Conservation (phyloP, 2,888 invertebrate species). For the Trachelus stipa region DNA sequence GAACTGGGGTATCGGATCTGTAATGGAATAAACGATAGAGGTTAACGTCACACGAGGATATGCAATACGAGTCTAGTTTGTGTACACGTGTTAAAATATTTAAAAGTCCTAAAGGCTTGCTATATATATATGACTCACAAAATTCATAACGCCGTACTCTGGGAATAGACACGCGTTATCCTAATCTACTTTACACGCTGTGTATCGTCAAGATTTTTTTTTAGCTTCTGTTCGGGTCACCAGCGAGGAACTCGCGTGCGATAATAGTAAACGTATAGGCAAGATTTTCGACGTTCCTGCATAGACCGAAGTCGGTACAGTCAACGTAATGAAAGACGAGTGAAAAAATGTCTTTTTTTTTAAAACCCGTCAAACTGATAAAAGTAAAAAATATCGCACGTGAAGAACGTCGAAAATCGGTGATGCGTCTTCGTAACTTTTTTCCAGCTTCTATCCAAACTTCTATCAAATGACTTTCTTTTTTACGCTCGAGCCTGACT, state of each 20-base stretch:
- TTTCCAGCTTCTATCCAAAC: background rate
- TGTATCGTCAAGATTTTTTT: constrained; percentile 23
- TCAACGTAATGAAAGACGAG: background rate
- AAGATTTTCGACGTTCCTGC: background rate
- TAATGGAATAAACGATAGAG: background rate
- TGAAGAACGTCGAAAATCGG: background rate
- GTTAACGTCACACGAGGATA: background rate
- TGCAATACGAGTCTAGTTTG: background rate
- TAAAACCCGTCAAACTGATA: background rate
- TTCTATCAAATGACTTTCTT: background rate
- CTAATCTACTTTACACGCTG: constrained; percentile 36
- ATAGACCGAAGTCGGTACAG: background rate
- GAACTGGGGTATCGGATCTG: background rate
- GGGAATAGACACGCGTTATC: constrained; percentile 27
- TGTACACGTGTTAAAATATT: background rate
- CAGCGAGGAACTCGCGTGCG: background rate
- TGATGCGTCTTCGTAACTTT: background rate
- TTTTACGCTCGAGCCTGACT: background rate
- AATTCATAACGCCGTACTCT: background rate
- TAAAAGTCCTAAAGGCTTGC: background rate
- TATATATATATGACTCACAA: background rate
- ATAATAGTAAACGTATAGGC: background rate
- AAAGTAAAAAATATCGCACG: background rate
- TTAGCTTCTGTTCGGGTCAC: constrained; percentile 34
- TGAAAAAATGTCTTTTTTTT: background rate